Evolutionary conservation across 2,888 invertebrate genomes (phyloP), one percentile per base, ranked within the genome.

Genomic region (Dimorphilus gyrociliatus): DNA sequence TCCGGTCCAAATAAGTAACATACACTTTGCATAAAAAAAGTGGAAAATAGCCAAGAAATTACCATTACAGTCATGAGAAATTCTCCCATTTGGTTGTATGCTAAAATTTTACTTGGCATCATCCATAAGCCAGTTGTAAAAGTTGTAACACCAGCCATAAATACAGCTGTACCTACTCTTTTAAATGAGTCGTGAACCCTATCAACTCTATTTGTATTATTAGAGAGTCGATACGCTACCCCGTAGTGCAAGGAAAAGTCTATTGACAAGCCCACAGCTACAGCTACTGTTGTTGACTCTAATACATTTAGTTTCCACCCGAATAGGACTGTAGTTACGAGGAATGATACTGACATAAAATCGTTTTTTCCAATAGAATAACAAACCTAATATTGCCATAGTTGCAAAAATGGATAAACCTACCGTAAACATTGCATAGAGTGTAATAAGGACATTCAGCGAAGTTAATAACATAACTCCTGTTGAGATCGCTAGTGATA

Each of bases 241-340:
- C 77, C 76, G 54, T 82, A 82, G 60, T 86, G 85, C 31, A 88
- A 69, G 63, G 81, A 81, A 55, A 84, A 86, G 65, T 88, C 88
- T 16, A 84, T 80, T 16, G 84, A 77, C 45, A 88, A 68, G 15
- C 86, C 88, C 45, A 88, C 82, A 4, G 85, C 81, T 6, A 84
- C 77, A 10, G 82, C 80, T 37, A 88, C 75, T 12, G 82, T 80
- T 37, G 85, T 74, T 49, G 86, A 82, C 64, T 90, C 88, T 40
- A 90, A 67, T 41, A 90, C 74, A 64, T 86, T 85, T 29, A 90
- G 67, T 55, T 78, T 78, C 88, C 88, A 90, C 30, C 76, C 79
- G 4, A 63, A 36, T 13, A 58, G 41, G n/a, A n/a, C n/a, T n/a
- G n/a, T 7, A 55, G 50, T 19, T 63, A 43, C 12, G 46, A 37